A percentile compares a stretch with the other conserved stretches of the same genome.
Evolutionary conservation across 1,140 invertebrate species (phyloP).

Genomic region (Steinernema feltiae): DNA sequence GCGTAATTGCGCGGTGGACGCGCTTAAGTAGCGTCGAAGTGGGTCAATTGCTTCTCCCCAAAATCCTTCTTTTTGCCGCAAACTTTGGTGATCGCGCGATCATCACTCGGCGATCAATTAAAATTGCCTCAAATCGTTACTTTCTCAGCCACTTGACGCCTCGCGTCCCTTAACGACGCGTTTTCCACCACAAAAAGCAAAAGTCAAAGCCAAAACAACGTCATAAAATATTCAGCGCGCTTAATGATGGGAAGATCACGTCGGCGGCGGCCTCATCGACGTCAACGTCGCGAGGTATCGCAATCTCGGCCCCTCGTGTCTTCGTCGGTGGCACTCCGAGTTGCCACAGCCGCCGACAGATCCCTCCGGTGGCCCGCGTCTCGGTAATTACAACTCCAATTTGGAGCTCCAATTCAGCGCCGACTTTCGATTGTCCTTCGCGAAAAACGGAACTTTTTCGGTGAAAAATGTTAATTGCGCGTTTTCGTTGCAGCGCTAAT

Average conservation of each 20-base stretch:
- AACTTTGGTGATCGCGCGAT: not conserved
- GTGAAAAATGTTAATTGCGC: no score
- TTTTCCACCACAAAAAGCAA: not conserved
- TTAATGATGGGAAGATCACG: constrained; percentile 6
- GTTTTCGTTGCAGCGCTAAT: no score
- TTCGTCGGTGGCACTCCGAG: no score
- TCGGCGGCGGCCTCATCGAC: no score
- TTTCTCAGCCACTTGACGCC: not conserved
- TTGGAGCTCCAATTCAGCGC: no score
- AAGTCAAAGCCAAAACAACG: not conserved
- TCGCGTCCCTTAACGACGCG: not conserved
- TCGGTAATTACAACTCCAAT: no score
- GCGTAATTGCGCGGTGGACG: not conserved
- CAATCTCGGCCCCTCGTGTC: no score
- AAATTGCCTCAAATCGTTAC: not conserved
- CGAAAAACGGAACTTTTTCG: no score
- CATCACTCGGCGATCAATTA: not conserved
- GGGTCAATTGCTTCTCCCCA: not conserved
- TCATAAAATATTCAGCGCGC: not conserved
- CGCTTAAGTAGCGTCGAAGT: not conserved
- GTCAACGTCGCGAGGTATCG: no score
- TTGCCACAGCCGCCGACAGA: no score
- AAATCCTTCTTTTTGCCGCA: not conserved
- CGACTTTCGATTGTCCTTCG: no score
- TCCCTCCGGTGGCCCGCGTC: no score